A percentile compares a stretch with the other conserved stretches of the same genome.
Conservation (phyloP, 1,140 invertebrate genomes). For the Drosophila santomea region DNA sequence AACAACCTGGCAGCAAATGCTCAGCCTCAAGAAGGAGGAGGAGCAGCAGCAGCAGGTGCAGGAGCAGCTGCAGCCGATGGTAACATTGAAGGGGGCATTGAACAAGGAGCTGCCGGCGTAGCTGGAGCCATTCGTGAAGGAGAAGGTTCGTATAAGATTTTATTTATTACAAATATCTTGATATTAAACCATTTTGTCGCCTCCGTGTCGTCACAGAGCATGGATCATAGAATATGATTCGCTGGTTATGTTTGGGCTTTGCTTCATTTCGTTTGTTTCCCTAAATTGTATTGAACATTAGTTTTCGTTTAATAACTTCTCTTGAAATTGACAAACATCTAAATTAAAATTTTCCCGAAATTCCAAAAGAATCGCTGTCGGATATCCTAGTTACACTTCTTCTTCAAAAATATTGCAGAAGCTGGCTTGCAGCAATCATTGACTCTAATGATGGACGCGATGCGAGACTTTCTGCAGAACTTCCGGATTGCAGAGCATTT, state of each 20-base stretch:
- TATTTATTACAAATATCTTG: neutral
- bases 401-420: constrained; percentile 74
- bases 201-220: constrained; percentile 16
- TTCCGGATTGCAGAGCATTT: constrained; percentile 86
- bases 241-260: neutral
- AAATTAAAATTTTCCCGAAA: neutral
- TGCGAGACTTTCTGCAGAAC: constrained; percentile 90
- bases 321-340: neutral
- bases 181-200: neutral
- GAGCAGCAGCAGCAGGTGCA: constrained; percentile 23
- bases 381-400: neutral
- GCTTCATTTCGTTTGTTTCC: neutral
- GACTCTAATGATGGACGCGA: constrained; percentile 89
- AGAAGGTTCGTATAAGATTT: constrained; percentile 14
- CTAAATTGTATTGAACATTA: neutral
- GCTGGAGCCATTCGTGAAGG: constrained; percentile 36
- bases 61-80: constrained; percentile 13
- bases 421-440: constrained; percentile 87
- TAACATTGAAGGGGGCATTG: neutral
- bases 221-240: neutral
- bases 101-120: constrained; percentile 27
- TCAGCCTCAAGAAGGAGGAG: constrained; percentile 53
- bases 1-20: constrained; percentile 52
- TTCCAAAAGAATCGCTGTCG: neutral
- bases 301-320: neutral